A percentile compares a stretch with the other conserved stretches of the same genome.
phyloP scores from a whole-genome alignment of 2,888 invertebrate genomes.

The Lasioglossum pauxillum region DNA sequence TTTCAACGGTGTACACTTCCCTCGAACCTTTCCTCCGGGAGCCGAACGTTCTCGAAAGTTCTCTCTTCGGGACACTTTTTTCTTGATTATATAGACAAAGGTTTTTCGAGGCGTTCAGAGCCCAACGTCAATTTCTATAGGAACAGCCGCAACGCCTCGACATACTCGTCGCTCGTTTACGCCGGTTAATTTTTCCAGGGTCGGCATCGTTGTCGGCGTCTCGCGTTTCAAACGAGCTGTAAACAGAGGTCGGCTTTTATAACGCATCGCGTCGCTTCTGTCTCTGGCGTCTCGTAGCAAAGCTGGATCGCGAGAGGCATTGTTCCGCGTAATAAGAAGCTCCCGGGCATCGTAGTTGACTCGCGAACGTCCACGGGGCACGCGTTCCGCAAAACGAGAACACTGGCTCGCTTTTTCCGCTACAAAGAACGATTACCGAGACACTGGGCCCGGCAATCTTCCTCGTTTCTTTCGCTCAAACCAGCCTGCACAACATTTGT shows the following conservation, averaged over 20 bases:
- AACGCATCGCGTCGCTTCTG: neutral
- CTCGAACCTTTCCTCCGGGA: neutral
- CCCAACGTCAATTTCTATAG: neutral
- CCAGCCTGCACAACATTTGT: neutral
- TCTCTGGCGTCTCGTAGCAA: neutral
- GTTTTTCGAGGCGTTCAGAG: neutral
- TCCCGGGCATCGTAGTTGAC: neutral
- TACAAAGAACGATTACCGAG: neutral
- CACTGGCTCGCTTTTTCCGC: neutral
- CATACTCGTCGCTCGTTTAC: neutral
- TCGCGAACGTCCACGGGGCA: neutral
- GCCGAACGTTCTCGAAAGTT: neutral
- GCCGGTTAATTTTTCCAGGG: neutral
- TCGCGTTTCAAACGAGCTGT: neutral
- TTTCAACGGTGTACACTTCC: neutral
- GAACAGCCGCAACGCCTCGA: neutral
- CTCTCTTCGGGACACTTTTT: neutral
- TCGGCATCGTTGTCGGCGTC: neutral
- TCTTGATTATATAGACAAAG: neutral
- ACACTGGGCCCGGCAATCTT: neutral
- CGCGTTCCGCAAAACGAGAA: neutral
- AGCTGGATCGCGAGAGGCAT: neutral
- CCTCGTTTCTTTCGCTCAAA: neutral
- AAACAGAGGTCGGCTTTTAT: neutral
- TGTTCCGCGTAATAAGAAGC: constrained; percentile 8